Evolutionary conservation across 2,113 vertebrate species (phyloP).

Genomic region (Lethenteron camtschaticum): DNA sequence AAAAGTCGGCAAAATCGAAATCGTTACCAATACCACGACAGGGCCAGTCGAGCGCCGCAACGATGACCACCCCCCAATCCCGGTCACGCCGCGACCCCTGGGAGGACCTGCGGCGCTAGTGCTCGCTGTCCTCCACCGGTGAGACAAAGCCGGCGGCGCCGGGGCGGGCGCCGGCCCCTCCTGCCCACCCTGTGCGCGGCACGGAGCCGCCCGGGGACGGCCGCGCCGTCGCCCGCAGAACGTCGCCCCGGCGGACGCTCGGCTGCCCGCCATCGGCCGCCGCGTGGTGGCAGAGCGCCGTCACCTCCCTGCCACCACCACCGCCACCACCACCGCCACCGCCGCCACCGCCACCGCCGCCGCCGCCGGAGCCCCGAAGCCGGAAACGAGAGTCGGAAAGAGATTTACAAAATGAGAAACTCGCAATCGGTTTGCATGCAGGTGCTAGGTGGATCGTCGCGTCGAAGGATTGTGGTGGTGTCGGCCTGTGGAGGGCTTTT

Average conservation of each 20-base stretch:
- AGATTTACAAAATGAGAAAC: conserved; percentile 9
- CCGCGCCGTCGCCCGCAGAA: conserved; percentile 40
- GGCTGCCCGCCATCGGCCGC: conserved; percentile 61
- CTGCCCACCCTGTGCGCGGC: conserved; percentile 27
- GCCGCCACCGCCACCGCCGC: no score
- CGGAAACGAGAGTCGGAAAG: conserved; percentile 16
- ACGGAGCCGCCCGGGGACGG: conserved; percentile 57
- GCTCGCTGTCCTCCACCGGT: no score
- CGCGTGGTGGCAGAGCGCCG: conserved; percentile 61
- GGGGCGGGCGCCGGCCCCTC: conserved; percentile 59
- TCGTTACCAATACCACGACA: no score
- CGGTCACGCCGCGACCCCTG: no score
- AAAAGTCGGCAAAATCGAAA: no score
- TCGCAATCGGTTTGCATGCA: not conserved
- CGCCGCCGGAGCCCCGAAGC: no score
- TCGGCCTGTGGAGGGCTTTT: not conserved
- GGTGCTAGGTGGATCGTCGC: not conserved
- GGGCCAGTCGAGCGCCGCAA: no score
- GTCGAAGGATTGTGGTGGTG: not conserved
- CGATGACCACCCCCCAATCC: no score
- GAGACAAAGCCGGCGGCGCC: no score
- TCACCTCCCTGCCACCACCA: conserved; percentile 27
- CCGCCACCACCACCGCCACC: no score
- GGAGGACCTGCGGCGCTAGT: no score
- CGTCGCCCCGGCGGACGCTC: conserved; percentile 68